Evolutionary conservation across 1,140 invertebrate species (phyloP).

Genomic region (Zaprionus inermis): DNA sequence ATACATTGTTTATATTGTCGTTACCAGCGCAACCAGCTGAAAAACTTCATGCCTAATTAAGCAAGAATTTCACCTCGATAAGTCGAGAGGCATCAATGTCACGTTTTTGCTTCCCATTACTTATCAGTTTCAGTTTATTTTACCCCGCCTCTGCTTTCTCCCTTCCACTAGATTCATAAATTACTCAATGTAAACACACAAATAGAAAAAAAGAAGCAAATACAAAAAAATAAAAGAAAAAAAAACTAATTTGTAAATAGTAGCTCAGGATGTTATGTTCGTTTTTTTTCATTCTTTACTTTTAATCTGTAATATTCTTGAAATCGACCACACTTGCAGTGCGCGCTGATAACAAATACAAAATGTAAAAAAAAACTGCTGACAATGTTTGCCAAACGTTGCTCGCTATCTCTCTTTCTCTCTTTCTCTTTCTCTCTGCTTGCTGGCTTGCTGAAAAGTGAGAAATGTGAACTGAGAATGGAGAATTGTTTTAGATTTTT

Average conservation of each 20-base stretch:
- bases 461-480: slow-evolving; percentile 28
- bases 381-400: slow-evolving; percentile 51
- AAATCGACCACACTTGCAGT: slow-evolving; percentile 33
- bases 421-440: neutral
- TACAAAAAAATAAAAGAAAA: slow-evolving; percentile 3
- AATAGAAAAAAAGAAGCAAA: neutral
- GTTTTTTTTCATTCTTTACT: slow-evolving; percentile 1
- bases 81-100: slow-evolving; percentile 15
- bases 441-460: slow-evolving; percentile 34
- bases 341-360: slow-evolving; percentile 40
- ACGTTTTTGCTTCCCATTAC: slow-evolving; percentile 33
- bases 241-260: slow-evolving; percentile 13
- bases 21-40: neutral
- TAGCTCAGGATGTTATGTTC: neutral
- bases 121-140: slow-evolving; percentile 17
- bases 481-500: slow-evolving; percentile 28
- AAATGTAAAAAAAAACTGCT: slow-evolving; percentile 47
- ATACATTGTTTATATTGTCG: slow-evolving; percentile 8
- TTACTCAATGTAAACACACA: slow-evolving; percentile 44
- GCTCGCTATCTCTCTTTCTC: neutral
- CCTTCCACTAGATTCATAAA: slow-evolving; percentile 37
- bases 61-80: slow-evolving; percentile 26
- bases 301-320: slow-evolving; percentile 38
- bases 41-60: slow-evolving; percentile 29
- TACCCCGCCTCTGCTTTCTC: neutral